Evolutionary conservation across 1,140 invertebrate genomes (phyloP), one percentile per base, ranked within the genome.

Genomic region (Himalopsyche phryganea): DNA sequence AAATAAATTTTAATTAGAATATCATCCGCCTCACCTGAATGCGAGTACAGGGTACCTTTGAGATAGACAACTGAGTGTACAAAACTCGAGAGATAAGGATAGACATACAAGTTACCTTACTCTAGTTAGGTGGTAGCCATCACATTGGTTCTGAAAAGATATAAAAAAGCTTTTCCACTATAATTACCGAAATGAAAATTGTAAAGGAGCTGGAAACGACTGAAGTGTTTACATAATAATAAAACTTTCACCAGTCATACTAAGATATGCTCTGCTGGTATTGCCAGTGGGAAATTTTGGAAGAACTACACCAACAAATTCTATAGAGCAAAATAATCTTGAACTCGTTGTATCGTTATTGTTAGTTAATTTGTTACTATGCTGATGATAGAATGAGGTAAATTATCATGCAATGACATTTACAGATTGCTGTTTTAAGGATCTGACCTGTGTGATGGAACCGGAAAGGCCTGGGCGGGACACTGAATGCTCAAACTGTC

Each of bases 221-320:
- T 88, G 85, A 6, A 86, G 87, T 48, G 81, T 81, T 70, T 87
- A 90, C 60, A 84, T 76, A 35, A 88, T 70, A 61, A 84, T 83
- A 60, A 85, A 68, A 66, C 78, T 77, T 61, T 74, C 72, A 61
- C 68, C 68, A 64, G 71, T 74, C 68, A 69, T 77, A 67, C 75
- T 79, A 62, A 72, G 77, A 68, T 82, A 83, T 59, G 79, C 83
- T 66, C 80, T 81, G 77, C 79, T 82, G 69, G 80, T 80, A 70
- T 84, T 86, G 58, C 80, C 84, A 61, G 84, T 83, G 40, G 86
- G 86, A 69, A 92, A 82, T 73, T 87, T 88, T 20, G 89, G 89
- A 41, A 83, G 80, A 54, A 88, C 87, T 66, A 83, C 83, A 69
- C 85, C 85, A 62, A 91, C 81, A 17, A 89, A 88, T 66, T 91